Percentiles rank a stretch among this genome's conserved stretches.
phyloP scores from a whole-genome alignment of 2,888 invertebrate genomes.

The Pristionchus fissidentatus region DNA sequence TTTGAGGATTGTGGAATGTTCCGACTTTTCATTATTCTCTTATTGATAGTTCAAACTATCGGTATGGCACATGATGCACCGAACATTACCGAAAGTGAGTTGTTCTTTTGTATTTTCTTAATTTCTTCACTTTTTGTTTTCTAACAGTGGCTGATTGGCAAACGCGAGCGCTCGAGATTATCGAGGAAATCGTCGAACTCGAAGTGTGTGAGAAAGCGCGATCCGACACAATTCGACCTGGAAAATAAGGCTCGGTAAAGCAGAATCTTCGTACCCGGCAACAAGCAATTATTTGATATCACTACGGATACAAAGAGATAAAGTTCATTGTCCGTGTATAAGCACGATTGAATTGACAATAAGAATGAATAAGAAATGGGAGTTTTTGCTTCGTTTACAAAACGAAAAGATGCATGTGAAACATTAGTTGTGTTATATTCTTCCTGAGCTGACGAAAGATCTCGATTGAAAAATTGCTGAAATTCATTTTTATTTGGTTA shows the following conservation, averaged over 20 bases:
- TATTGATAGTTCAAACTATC: background rate
- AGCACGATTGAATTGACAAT: background rate
- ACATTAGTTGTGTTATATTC: too few species aligned
- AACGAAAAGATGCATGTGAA: too few species aligned
- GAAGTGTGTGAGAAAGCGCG: background rate
- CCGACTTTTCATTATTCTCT: background rate
- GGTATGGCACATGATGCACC: background rate
- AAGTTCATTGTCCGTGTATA: background rate
- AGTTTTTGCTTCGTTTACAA: too few species aligned
- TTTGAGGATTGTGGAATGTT: background rate
- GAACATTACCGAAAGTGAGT: background rate
- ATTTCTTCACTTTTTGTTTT: background rate
- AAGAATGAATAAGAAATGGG: background rate
- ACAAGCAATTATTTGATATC: background rate
- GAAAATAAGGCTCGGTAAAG: background rate
- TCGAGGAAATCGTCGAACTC: background rate
- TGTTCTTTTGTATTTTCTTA: background rate
- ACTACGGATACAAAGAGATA: background rate
- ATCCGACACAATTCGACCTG: background rate
- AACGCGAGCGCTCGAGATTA: background rate
- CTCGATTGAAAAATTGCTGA: too few species aligned
- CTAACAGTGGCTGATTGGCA: background rate
- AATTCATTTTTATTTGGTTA: too few species aligned
- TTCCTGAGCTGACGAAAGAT: too few species aligned
- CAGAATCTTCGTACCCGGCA: too few species aligned